A percentile compares a stretch with the other conserved stretches of the same genome.
Evolutionary conservation across 2,888 invertebrate genomes (phyloP).

Genomic region (Epinotia ramella): DNA sequence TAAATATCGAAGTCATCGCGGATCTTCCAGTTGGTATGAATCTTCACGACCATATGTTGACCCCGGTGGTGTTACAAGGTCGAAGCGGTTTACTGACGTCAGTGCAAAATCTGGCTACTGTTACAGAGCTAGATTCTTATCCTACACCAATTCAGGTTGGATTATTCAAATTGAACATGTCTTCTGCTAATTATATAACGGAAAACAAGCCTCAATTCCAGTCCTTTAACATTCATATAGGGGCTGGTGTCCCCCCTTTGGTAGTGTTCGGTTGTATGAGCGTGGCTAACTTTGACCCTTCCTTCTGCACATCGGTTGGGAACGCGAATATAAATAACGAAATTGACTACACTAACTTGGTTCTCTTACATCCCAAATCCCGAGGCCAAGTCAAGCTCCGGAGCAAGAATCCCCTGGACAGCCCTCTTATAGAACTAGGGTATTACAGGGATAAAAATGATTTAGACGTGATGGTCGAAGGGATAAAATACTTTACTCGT

Average conservation of each 20-base stretch:
- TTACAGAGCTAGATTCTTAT: conserved; percentile 53
- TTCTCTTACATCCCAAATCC: conserved; percentile 69
- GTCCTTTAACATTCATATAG: conserved; percentile 67
- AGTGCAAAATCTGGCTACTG: conserved; percentile 51
- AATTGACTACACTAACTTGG: conserved; percentile 58
- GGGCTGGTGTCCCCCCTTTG: conserved; percentile 56
- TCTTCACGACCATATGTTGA: conserved; percentile 68
- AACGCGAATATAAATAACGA: conserved; percentile 62
- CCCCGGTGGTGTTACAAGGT: conserved; percentile 63
- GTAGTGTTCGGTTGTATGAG: conserved; percentile 56
- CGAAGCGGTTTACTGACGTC: conserved; percentile 57
- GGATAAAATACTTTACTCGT: conserved; percentile 62
- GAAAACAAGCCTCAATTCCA: conserved; percentile 56
- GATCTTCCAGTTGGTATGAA: conserved; percentile 75
- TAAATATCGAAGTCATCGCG: conserved; percentile 60
- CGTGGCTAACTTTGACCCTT: conserved; percentile 56
- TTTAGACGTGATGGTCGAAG: conserved; percentile 58
- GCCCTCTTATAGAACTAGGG: conserved; percentile 70
- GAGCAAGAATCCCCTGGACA: conserved; percentile 65
- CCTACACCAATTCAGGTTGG: conserved; percentile 44
- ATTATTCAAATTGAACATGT: conserved; percentile 46
- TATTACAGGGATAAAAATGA: conserved; percentile 65
- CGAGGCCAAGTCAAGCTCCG: conserved; percentile 67
- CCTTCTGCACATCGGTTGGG: conserved; percentile 60
- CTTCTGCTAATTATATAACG: conserved; percentile 29